These are phyloP conservation scores for Erebia ligea DNA, from an alignment of 2,888 invertebrate species.

Conservation along the genomic window DNA sequence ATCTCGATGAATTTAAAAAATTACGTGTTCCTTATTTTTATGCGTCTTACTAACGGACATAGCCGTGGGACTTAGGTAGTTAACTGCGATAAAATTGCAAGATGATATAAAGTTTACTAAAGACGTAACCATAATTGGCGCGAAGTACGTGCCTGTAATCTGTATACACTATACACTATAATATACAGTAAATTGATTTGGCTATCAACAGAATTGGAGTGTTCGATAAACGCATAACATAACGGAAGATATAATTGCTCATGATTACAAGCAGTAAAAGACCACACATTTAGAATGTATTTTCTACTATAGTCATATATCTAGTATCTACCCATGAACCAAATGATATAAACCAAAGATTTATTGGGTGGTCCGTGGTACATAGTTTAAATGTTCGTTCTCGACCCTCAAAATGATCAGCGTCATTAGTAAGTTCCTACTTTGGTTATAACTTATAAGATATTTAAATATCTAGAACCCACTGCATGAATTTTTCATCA, in stretches of 20 bases:
- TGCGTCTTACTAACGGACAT: not conserved
- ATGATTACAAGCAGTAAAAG: conserved; percentile 24
- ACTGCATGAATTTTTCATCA: no score
- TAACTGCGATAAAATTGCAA: not conserved
- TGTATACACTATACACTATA: not conserved
- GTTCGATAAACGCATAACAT: conserved; percentile 35
- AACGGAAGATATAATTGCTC: conserved; percentile 34
- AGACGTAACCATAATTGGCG: conserved; percentile 20
- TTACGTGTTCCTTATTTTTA: not conserved
- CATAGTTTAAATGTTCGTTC: no score
- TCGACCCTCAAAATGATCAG: no score
- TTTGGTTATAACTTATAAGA: no score
- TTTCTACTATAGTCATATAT: not conserved
- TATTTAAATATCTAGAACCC: no score
- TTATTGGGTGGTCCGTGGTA: no score
- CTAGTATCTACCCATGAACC: no score
- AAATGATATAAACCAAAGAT: no score
- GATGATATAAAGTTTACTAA: conserved; percentile 7
- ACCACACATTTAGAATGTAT: conserved; percentile 12
- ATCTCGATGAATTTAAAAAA: not conserved
- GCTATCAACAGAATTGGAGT: conserved; percentile 37
- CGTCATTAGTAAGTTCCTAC: no score
- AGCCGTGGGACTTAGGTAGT: not conserved
- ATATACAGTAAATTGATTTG: conserved; percentile 34
- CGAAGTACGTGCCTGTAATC: conserved; percentile 25